Percentiles rank a stretch among this genome's conserved stretches.
phyloP scores from a whole-genome alignment of 2,888 invertebrate genomes.

The Oscheius sp. region DNA sequence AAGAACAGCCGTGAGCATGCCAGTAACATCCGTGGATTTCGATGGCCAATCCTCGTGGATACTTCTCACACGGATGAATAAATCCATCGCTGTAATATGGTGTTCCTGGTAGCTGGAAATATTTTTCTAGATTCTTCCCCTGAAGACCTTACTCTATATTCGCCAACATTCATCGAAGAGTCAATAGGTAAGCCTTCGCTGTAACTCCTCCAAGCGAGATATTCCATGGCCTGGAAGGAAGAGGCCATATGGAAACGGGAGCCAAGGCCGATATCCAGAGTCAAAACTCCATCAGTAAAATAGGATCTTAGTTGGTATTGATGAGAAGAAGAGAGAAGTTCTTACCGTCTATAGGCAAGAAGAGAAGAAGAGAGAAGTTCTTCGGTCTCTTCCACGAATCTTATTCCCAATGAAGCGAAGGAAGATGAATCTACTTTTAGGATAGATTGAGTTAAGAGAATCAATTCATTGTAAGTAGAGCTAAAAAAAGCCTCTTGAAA shows the following conservation, averaged over 20 bases:
- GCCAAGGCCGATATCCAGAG: slow-evolving; percentile 13
- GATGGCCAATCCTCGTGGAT: slow-evolving; percentile 31
- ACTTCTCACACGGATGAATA: slow-evolving; percentile 31
- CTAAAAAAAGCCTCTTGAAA: slow-evolving; percentile 4
- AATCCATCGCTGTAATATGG: slow-evolving; percentile 32
- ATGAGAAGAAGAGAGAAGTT: background rate
- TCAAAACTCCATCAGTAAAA: background rate
- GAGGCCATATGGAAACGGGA: background rate
- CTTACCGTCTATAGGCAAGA: slow-evolving; percentile 12
- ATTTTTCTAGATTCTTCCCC: background rate
- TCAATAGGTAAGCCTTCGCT: slow-evolving; percentile 19
- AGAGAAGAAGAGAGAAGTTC: slow-evolving; percentile 8
- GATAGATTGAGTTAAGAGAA: background rate
- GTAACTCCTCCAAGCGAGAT: slow-evolving; percentile 26
- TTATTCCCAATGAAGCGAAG: slow-evolving; percentile 2
- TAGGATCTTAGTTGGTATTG: background rate
- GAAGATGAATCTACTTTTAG: background rate
- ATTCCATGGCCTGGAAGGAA: slow-evolving; percentile 24
- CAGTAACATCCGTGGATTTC: slow-evolving; percentile 35
- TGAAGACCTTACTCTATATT: slow-evolving; percentile 4
- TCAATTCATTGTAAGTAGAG: slow-evolving; percentile 6
- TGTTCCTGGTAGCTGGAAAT: slow-evolving; percentile 13
- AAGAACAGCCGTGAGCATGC: slow-evolving; percentile 33
- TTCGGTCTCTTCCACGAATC: slow-evolving; percentile 8
- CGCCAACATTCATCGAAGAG: slow-evolving; percentile 25